Evolutionary conservation across 2,888 invertebrate genomes (phyloP).

Genomic region (Aleiodes alternator): DNA sequence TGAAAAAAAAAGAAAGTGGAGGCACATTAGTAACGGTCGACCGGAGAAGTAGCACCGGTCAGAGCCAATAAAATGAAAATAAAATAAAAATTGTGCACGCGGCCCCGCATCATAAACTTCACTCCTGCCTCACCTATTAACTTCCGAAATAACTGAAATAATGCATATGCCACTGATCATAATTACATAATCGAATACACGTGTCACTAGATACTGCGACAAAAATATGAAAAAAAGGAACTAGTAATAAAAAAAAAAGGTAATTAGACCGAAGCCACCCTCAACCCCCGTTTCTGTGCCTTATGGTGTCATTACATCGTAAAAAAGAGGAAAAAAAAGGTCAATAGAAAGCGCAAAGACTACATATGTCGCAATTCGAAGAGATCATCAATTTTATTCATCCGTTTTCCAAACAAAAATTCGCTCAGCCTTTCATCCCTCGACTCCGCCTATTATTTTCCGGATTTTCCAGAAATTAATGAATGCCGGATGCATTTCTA

Average conservation of each 20-base stretch:
- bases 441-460: slow-evolving; percentile 25
- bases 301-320: slow-evolving; percentile 23
- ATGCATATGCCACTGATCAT: slow-evolving; percentile 26
- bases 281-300: slow-evolving; percentile 1
- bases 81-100: slow-evolving; percentile 7
- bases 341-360: slow-evolving; percentile 10
- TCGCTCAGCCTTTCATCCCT: slow-evolving; percentile 3
- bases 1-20: too few species aligned
- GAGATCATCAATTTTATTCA: slow-evolving; percentile 30
- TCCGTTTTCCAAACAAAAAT: slow-evolving; percentile 30
- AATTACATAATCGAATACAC: slow-evolving; percentile 33
- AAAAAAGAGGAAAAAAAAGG: neutral
- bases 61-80: neutral
- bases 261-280: slow-evolving; percentile 26
- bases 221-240: neutral
- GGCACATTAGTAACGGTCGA: slow-evolving; percentile 41
- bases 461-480: slow-evolving; percentile 28
- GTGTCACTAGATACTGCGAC: slow-evolving; percentile 4
- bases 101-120: slow-evolving; percentile 10
- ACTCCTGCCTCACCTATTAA: too few species aligned
- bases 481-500: neutral
- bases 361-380: slow-evolving; percentile 20
- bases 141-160: neutral
- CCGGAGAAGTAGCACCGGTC: slow-evolving; percentile 30
- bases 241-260: neutral